Evolutionary conservation across 92 coral and sea anemone species (phyloP).

Genomic region (Muricea muricata): DNA sequence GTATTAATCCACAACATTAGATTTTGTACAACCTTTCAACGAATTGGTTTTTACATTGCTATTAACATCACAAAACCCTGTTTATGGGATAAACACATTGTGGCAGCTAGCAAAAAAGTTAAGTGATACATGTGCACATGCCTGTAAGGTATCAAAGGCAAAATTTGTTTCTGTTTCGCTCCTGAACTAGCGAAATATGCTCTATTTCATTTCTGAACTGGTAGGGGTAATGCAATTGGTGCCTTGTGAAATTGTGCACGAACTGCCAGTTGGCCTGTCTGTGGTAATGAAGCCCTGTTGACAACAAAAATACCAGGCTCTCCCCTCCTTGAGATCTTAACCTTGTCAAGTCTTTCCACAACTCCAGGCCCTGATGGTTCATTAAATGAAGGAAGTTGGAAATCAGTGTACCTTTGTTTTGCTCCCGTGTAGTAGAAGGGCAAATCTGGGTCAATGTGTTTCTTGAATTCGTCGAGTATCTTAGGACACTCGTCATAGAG

Average conservation of each 20-base stretch:
- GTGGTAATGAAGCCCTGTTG: slow-evolving; percentile 48
- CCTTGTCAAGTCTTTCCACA: neutral
- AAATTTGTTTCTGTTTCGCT: slow-evolving; percentile 1
- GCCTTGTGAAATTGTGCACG: slow-evolving; percentile 70
- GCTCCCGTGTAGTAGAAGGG: no score
- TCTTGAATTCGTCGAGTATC: no score
- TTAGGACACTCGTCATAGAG: no score
- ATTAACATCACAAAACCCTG: slow-evolving; percentile 55
- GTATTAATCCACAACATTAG: slow-evolving; percentile 37
- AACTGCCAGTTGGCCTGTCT: slow-evolving; percentile 66
- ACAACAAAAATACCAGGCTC: slow-evolving; percentile 53
- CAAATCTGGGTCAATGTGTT: no score
- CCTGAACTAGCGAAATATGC: neutral
- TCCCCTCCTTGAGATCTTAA: slow-evolving; percentile 40
- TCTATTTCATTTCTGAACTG: slow-evolving; percentile 16
- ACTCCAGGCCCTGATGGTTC: no score
- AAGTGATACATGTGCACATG: slow-evolving; percentile 42
- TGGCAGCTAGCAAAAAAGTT: slow-evolving; percentile 58
- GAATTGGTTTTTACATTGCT: slow-evolving; percentile 54
- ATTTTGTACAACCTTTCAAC: slow-evolving; percentile 40
- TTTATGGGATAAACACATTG: slow-evolving; percentile 39
- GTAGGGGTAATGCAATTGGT: slow-evolving; percentile 70
- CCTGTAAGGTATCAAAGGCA: neutral
- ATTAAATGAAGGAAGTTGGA: no score
- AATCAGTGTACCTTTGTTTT: no score